Percentiles rank a stretch among this genome's conserved stretches.
Evolutionary conservation across 2,113 vertebrate species (phyloP).

Genomic region (Natator depressus): DNA sequence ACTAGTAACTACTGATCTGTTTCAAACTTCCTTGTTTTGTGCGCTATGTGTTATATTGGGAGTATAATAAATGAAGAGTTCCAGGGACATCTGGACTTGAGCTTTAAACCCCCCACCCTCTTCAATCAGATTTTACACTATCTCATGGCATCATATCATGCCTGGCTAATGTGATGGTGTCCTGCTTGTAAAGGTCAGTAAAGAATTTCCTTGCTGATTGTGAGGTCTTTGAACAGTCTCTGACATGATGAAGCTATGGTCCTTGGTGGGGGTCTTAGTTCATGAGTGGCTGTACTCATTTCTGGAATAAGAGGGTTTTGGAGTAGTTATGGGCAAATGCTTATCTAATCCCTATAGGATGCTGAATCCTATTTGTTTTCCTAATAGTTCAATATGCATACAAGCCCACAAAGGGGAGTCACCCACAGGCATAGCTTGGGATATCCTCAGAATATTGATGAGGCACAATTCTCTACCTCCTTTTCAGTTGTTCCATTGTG

Average conservation of each 20-base stretch:
- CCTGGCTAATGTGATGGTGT: neutral
- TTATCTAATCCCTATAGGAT: neutral
- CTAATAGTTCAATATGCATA: neutral
- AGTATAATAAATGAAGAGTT: neutral
- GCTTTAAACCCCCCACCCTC: neutral
- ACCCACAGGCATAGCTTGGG: neutral
- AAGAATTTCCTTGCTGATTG: neutral
- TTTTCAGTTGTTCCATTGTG: neutral
- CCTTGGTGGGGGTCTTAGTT: neutral
- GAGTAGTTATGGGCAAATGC: neutral
- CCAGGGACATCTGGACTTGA: neutral
- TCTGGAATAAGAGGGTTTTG: slow-evolving; percentile 10
- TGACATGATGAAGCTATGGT: neutral
- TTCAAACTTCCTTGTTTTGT: neutral
- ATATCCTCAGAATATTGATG: neutral
- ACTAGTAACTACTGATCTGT: neutral
- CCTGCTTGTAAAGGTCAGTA: neutral
- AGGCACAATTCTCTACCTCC: neutral
- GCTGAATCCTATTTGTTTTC: neutral
- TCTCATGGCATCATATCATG: neutral
- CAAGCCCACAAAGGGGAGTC: neutral
- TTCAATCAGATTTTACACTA: neutral
- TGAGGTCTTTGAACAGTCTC: slow-evolving; percentile 26
- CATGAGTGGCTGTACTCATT: neutral
- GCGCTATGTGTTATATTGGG: slow-evolving; percentile 19